Conservation (phyloP, 2,888 invertebrate species). For the Alentia gelatinosa region DNA sequence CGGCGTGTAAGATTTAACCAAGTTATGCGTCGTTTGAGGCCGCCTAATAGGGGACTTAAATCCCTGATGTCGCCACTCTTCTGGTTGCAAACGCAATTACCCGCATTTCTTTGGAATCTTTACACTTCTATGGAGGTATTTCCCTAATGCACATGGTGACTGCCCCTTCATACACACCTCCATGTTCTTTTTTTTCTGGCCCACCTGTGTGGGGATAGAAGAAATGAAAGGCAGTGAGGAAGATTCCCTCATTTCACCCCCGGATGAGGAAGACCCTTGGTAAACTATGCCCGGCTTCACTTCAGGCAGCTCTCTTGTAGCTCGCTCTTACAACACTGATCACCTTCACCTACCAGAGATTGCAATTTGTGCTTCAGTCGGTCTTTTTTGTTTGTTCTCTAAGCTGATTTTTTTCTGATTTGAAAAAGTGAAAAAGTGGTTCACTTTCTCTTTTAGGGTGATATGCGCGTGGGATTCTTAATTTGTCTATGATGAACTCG, state of each 20-base stretch:
- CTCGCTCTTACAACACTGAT: neutral
- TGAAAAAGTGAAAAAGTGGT: neutral
- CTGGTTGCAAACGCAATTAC: constrained; percentile 37
- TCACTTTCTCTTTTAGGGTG: neutral
- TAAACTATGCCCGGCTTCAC: neutral
- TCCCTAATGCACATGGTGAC: constrained; percentile 38
- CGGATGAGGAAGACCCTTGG: neutral
- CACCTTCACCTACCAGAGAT: neutral
- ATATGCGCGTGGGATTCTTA: too few relatives aligned
- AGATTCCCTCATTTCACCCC: neutral
- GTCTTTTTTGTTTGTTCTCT: neutral
- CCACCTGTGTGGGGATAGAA: neutral
- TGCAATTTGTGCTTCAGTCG: neutral
- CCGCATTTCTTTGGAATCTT: constrained; percentile 34
- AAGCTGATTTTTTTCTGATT: neutral
- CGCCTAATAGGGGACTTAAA: constrained; percentile 25
- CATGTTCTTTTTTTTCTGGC: neutral
- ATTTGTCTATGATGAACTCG: too few relatives aligned
- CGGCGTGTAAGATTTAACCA: neutral
- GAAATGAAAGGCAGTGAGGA: constrained; percentile 35
- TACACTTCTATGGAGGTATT: constrained; percentile 44
- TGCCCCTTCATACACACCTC: too few relatives aligned
- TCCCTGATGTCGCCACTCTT: neutral
- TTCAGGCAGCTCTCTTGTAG: too few relatives aligned
- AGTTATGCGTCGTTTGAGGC: constrained; percentile 29